A percentile compares a stretch with the other conserved stretches of the same genome.
phyloP scores from a whole-genome alignment of 2,113 vertebrate species.

The Hippolais icterina region DNA sequence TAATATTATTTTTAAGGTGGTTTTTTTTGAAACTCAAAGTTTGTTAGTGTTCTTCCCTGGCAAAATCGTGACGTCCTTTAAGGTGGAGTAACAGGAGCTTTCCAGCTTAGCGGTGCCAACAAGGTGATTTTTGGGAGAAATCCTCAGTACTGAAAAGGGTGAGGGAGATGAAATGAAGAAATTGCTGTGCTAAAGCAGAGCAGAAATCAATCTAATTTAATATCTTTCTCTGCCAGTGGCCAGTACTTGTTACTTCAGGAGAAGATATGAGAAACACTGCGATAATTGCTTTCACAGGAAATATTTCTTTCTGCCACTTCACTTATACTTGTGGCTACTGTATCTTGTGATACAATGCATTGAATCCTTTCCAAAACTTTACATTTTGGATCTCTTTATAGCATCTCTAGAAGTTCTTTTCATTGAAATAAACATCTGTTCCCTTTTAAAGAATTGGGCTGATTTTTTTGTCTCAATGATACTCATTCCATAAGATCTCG shows the following conservation, averaged over 20 bases:
- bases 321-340: background rate
- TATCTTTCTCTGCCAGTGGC: slow-evolving; percentile 20
- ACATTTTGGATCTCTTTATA: background rate
- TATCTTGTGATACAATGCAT: background rate
- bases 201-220: slow-evolving; percentile 39
- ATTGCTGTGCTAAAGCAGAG: background rate
- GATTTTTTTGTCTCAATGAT: background rate
- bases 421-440: background rate
- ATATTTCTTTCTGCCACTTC: background rate
- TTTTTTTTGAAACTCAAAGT: background rate
- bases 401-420: background rate
- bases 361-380: background rate
- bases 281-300: slow-evolving; percentile 42
- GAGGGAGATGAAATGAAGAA: background rate
- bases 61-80: background rate
- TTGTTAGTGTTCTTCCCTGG: background rate
- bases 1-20: background rate
- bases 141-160: background rate
- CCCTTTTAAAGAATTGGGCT: background rate
- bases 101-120: background rate
- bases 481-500: background rate
- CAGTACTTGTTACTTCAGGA: background rate
- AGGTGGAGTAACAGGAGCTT: background rate
- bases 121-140: background rate
- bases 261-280: background rate